Evolutionary conservation across 1,140 invertebrate genomes (phyloP).

Genomic region (Micrasema longulum): DNA sequence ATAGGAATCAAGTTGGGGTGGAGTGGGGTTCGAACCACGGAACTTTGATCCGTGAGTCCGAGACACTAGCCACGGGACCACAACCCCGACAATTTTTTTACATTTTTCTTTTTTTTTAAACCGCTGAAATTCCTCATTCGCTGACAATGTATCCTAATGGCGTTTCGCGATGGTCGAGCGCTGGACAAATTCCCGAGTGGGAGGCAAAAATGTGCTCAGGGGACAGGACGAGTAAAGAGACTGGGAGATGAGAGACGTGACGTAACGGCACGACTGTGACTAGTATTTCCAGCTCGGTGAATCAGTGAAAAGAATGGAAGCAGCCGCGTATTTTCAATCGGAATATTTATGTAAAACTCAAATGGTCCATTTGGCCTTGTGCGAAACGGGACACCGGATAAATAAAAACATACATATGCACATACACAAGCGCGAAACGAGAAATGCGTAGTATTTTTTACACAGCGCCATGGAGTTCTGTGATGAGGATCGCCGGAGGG

Average conservation of each 20-base stretch:
- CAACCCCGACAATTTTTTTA: no score
- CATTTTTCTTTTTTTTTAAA: no score
- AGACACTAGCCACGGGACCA: no score
- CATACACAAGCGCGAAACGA: slow-evolving; percentile 17
- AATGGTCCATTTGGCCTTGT: slow-evolving; percentile 35
- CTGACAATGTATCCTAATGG: no score
- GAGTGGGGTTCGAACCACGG: no score
- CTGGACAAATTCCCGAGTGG: background rate
- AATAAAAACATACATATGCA: slow-evolving; percentile 32
- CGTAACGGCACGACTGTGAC: no score
- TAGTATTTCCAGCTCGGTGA: slow-evolving; percentile 15
- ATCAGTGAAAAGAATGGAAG: slow-evolving; percentile 14
- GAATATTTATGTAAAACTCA: slow-evolving; percentile 36
- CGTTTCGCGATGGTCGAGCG: no score
- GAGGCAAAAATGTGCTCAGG: background rate
- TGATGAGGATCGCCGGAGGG: background rate
- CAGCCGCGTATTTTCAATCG: slow-evolving; percentile 31
- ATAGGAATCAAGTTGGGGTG: no score
- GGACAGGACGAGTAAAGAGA: background rate
- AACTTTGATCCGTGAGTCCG: no score
- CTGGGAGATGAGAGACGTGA: no score
- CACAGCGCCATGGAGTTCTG: background rate
- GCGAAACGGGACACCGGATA: slow-evolving; percentile 26
- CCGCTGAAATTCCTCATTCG: no score
- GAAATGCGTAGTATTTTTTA: slow-evolving; percentile 37